Conservation (phyloP, 2,888 invertebrate genomes). For the Platycheirus albimanus region DNA sequence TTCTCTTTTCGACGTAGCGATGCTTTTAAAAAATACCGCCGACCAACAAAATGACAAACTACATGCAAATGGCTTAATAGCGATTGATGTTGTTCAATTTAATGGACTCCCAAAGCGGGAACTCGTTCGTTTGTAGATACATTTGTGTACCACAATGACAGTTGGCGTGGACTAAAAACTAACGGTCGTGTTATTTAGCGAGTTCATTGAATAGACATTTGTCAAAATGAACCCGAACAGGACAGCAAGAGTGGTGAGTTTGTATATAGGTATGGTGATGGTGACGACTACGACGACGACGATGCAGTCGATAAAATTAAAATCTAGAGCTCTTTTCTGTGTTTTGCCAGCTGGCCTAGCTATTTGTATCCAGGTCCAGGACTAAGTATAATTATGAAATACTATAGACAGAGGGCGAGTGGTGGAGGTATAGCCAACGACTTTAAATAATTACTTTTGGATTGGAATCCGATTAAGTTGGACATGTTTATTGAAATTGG, state of each 20-base stretch:
- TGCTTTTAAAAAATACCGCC: conserved; percentile 12
- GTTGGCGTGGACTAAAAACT: conserved; percentile 34
- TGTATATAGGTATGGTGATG: not conserved
- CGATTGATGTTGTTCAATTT: conserved; percentile 69
- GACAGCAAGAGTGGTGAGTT: not conserved
- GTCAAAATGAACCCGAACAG: conserved; percentile 64
- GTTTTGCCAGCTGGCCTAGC: conserved; percentile 13
- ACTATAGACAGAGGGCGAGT: conserved; percentile 17
- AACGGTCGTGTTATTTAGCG: conserved; percentile 40
- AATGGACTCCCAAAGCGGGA: conserved; percentile 33
- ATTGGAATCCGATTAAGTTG: conserved; percentile 64
- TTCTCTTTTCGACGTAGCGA: not conserved
- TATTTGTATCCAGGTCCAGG: too few species aligned
- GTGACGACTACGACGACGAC: not conserved
- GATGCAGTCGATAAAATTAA: conserved; percentile 35
- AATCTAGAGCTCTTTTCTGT: conserved; percentile 28
- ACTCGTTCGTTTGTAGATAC: conserved; percentile 36
- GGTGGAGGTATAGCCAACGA: conserved; percentile 22
- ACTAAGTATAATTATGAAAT: conserved; percentile 62
- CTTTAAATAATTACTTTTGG: conserved; percentile 64
- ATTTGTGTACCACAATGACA: conserved; percentile 20
- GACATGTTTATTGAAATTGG: conserved; percentile 68
- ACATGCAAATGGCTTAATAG: conserved; percentile 64
- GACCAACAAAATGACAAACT: conserved; percentile 57
- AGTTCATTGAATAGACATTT: conserved; percentile 72